Evolutionary conservation across 1,140 invertebrate species (phyloP), one percentile per base, ranked within the genome.

Genomic region (Heliconius nattereri): DNA sequence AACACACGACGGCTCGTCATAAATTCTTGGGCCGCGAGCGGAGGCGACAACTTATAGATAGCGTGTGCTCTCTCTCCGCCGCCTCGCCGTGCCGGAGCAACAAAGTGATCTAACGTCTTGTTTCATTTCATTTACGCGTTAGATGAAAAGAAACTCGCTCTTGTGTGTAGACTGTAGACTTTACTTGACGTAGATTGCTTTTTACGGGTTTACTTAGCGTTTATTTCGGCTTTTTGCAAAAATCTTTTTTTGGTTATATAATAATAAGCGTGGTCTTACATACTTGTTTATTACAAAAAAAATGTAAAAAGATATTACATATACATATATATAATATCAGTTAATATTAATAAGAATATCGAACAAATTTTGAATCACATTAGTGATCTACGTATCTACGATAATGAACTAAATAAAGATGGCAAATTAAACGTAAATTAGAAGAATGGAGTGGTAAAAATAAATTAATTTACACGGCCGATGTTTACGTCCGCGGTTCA

Each of bases 401-500:
- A 75, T 45, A 70, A 35, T 7, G 8, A 76, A 76, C 32, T 71
- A 76, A 76, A 26, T 66, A 37, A 29, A 37, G 52, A 77, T 76
- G 57, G 54, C 76, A 73, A 78, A 79, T 79, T 82, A 79, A 76
- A 78, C 71, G 76, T 76, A 78, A 79, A 81, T 75, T 71, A 75
- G 76, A 78, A 81, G 76, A 81, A 82, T 78, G 13, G 60, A 77
- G 81, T 82, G 78, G 78, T 80, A 66, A 29, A 84, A 84, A 84
- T 82, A 80, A 82, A 84, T 84, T 80, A 80, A 76, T 83, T 76
- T 81, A 80, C 83, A 82, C 71, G 81, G 45, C 76, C 81, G 78
- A 70, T 85, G 84, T 85, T 85, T 85, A 84, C 83, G 79, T 81
- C 70, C 78, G 79, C 83, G 80, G 84, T 86, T 89, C 86, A 85